A percentile compares a stretch with the other conserved stretches of the same genome.
Conservation (phyloP, 1,140 invertebrate genomes). For the Drosophila rhopaloa region DNA sequence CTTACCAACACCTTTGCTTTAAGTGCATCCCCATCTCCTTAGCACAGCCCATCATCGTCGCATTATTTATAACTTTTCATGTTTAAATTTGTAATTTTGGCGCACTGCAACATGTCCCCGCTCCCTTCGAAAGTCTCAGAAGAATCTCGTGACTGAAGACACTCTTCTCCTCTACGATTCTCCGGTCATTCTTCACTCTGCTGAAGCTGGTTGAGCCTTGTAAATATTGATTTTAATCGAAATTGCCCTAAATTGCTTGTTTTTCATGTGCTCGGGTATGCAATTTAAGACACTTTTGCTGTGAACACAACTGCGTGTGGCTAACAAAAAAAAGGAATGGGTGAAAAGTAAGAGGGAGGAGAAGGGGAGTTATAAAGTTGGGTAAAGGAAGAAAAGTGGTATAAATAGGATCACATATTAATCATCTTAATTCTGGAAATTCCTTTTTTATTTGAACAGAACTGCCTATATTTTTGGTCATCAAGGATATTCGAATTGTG, state of each 20-base stretch:
- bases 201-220: slow-evolving; percentile 53
- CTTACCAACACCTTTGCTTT: not conserved
- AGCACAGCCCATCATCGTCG: slow-evolving; percentile 48
- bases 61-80: slow-evolving; percentile 82
- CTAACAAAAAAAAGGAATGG: slow-evolving; percentile 4
- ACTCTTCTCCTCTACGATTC: slow-evolving; percentile 4
- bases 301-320: slow-evolving; percentile 45
- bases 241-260: slow-evolving; percentile 79
- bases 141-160: slow-evolving; percentile 26
- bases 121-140: not conserved
- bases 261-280: slow-evolving; percentile 45
- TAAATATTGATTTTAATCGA: slow-evolving; percentile 83
- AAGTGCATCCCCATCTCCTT: slow-evolving; percentile 14
- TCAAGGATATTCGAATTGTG: too few relatives aligned
- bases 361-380: not conserved
- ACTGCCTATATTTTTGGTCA: too few relatives aligned
- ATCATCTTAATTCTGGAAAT: not conserved
- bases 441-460: too few relatives aligned
- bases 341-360: not conserved
- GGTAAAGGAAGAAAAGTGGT: not conserved
- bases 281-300: slow-evolving; percentile 77
- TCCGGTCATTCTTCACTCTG: not conserved
- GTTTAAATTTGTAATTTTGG: slow-evolving; percentile 82
- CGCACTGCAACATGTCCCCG: slow-evolving; percentile 42
- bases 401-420: too few relatives aligned